These are phyloP conservation scores for Nesidiocoris tenuis DNA, from an alignment of 2,888 invertebrate genomes.

Conservation along the genomic window DNA sequence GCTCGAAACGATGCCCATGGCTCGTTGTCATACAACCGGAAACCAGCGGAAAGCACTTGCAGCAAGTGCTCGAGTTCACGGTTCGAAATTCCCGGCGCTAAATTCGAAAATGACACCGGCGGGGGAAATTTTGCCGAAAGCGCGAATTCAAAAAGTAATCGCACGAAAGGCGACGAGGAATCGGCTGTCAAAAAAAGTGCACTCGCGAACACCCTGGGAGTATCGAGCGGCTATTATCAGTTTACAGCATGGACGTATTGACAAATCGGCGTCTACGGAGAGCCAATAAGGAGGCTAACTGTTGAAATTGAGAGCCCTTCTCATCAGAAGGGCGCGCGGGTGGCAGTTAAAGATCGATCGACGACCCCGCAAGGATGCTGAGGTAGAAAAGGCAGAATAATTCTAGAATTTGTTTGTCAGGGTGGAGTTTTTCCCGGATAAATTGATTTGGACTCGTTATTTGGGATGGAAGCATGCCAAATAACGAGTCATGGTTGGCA, in stretches of 20 bases:
- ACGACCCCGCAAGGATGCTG: not conserved
- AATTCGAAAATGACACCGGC: too few relatives aligned
- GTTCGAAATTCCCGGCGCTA: too few relatives aligned
- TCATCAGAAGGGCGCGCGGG: not conserved
- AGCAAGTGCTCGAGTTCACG: not conserved
- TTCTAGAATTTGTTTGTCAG: not conserved
- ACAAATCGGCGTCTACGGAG: not conserved
- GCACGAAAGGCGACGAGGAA: not conserved
- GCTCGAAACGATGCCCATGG: constrained; percentile 45
- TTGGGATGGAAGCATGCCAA: too few relatives aligned
- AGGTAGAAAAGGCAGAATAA: not conserved
- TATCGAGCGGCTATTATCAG: not conserved
- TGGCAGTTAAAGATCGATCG: not conserved
- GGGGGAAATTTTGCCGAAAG: too few relatives aligned
- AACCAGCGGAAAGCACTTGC: not conserved
- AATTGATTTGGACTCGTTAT: too few relatives aligned
- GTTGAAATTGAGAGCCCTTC: not conserved
- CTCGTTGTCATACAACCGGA: constrained; percentile 26
- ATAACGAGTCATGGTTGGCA: too few relatives aligned
- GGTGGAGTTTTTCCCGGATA: not conserved
- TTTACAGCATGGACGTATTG: not conserved
- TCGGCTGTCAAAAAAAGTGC: not conserved
- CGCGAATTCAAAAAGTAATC: too few relatives aligned
- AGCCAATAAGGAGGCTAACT: not conserved
- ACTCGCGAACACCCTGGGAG: not conserved